These are phyloP conservation scores for Coelinius sp. DNA, from an alignment of 2,888 invertebrate genomes.

Conservation along the genomic window DNA sequence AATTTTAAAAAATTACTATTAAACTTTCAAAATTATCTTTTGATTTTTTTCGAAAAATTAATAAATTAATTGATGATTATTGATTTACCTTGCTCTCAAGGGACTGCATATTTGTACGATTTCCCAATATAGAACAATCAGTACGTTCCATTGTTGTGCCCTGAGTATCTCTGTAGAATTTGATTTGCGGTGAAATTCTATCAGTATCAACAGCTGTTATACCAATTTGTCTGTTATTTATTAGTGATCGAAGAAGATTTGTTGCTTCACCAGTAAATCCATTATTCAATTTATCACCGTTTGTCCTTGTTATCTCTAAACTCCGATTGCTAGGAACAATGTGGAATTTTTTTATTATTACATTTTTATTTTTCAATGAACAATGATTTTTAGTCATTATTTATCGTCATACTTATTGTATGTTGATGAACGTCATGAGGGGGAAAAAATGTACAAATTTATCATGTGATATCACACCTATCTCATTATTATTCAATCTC, in stretches of 20 bases:
- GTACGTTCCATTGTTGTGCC: constrained; percentile 74
- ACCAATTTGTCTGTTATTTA: constrained; percentile 82
- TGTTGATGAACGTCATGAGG: constrained; percentile 1
- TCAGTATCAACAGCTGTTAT: constrained; percentile 73
- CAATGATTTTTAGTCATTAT: background rate
- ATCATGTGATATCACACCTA: constrained; percentile 48
- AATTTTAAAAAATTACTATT: no score
- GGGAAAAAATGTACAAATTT: constrained; percentile 33
- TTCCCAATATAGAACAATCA: constrained; percentile 65
- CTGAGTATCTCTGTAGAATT: constrained; percentile 74
- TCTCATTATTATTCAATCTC: constrained; percentile 53
- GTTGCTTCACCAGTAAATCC: constrained; percentile 78
- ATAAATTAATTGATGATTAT: background rate
- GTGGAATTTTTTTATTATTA: background rate
- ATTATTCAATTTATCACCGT: constrained; percentile 66
- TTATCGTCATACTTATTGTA: constrained; percentile 14
- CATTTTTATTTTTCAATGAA: background rate
- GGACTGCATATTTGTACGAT: constrained; percentile 64
- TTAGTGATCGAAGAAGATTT: constrained; percentile 81
- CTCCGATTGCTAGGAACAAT: constrained; percentile 62
- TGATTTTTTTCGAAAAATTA: background rate
- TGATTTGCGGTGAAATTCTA: constrained; percentile 72
- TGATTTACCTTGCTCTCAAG: constrained; percentile 63
- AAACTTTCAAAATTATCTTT: no score
- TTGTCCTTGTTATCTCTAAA: constrained; percentile 67